phyloP scores from a whole-genome alignment of 2,888 invertebrate species.

The Oasisia sp. region DNA sequence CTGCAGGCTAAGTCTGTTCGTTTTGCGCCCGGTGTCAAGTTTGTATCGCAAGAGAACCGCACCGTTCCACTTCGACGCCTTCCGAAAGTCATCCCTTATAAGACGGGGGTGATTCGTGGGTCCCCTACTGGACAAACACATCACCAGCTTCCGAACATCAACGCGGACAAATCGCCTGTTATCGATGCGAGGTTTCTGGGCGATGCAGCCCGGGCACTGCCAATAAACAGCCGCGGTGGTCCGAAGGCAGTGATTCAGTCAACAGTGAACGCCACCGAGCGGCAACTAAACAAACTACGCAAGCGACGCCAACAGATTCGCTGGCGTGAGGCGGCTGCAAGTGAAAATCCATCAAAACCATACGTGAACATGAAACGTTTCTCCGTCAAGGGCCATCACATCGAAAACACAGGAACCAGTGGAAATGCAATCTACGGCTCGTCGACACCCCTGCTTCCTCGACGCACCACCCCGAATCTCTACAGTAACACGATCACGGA shows the following conservation, averaged over 20 bases:
- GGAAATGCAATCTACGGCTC: background rate
- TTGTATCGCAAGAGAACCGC: background rate
- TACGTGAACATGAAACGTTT: background rate
- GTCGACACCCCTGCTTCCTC: background rate
- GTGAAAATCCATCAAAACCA: background rate
- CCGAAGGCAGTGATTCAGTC: background rate
- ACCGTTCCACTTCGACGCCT: background rate
- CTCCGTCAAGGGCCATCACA: background rate
- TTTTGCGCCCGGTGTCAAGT: constrained; percentile 28
- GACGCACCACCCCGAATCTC: background rate
- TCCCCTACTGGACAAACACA: background rate
- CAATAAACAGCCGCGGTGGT: background rate
- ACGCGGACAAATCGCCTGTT: background rate
- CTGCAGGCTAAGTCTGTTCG: constrained; percentile 22
- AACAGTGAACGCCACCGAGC: background rate
- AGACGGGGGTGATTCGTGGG: background rate
- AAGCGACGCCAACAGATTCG: background rate
- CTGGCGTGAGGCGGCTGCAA: background rate
- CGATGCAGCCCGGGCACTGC: background rate
- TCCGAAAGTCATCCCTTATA: background rate
- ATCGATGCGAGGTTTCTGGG: background rate
- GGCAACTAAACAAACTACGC: background rate
- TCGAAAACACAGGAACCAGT: background rate
- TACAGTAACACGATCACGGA: background rate
- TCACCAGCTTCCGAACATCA: background rate